Evolutionary conservation across 2,113 vertebrate genomes (phyloP), one percentile per base, ranked within the genome.

Genomic region (Hippocampus zosterae): DNA sequence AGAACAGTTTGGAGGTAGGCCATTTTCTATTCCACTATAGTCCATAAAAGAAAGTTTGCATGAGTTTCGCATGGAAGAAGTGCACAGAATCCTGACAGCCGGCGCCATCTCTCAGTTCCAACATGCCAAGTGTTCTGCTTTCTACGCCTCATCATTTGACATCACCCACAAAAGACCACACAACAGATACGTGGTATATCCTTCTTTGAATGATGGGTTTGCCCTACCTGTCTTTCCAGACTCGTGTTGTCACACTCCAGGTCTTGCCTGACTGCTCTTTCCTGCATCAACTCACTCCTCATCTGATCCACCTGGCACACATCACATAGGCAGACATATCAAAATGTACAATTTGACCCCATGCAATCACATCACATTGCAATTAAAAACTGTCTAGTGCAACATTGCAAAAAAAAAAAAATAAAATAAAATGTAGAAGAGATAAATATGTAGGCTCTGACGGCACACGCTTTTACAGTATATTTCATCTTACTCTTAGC

Each of bases 201-300:
- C 6, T 61, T 15, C 8, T 65, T 5, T 46, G 18, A 9, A 13
- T 65, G 63, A 18, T 46, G n/a, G 23, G 63, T 46, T 46, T 12
- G 33, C 18, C 48, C 10, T 72, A 95, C 96, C 95, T 99, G 96
- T 86, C 96, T 94, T 91, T 99, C 97, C 87, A 99, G 87, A 0
- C 94, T 94, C 67, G 92, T 93, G 89, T 96, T 97, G 92, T 98
- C 96, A 86, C 96, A 97, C 84, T 98, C 97, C 87, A 99, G 83
- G 74, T 98, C 95, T 78, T 99, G 96, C 59, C 91, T 92, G 42
- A 80, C 67, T 8, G 92, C 88, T 90, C 93, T 92, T 88, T 99
- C 96, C 86, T 98, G 95, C 76, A 94, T 90, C 5, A 99, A 87
- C 61, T 98, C 96, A 0, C 50, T 91, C 80, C 96, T 93, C 88